Percentiles rank a stretch among this genome's conserved stretches.
phyloP scores from a whole-genome alignment of 1,140 invertebrate species.

The Parasteatoda tepidariorum region DNA sequence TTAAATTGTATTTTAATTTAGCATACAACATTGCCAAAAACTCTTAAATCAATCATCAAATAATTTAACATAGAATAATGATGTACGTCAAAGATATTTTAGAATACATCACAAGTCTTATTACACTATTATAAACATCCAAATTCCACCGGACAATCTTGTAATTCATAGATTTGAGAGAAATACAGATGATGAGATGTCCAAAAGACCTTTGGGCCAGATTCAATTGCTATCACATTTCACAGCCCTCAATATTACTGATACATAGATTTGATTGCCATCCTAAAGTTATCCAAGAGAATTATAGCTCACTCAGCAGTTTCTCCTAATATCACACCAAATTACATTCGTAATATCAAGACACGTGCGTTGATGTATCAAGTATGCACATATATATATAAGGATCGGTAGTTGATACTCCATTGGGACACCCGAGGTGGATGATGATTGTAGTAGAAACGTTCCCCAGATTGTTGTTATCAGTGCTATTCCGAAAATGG shows the following conservation, averaged over 20 bases:
- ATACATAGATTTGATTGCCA: background rate
- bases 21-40: too few relatives aligned
- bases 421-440: background rate
- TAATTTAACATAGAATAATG: too few relatives aligned
- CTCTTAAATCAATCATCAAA: too few relatives aligned
- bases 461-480: background rate
- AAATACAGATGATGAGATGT: background rate
- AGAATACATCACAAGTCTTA: too few relatives aligned
- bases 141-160: background rate
- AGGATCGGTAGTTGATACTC: background rate
- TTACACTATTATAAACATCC: background rate
- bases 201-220: background rate
- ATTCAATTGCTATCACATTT: background rate
- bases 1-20: too few relatives aligned
- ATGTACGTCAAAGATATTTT: too few relatives aligned
- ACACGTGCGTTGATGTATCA: background rate
- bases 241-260: background rate
- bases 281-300: background rate
- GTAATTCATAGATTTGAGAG: background rate
- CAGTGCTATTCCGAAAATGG: background rate
- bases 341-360: background rate
- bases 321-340: background rate
- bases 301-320: background rate
- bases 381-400: background rate
- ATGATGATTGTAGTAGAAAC: background rate